Evolutionary conservation across 2,888 invertebrate genomes (phyloP).

Genomic region (Megalurothrips usitatus): DNA sequence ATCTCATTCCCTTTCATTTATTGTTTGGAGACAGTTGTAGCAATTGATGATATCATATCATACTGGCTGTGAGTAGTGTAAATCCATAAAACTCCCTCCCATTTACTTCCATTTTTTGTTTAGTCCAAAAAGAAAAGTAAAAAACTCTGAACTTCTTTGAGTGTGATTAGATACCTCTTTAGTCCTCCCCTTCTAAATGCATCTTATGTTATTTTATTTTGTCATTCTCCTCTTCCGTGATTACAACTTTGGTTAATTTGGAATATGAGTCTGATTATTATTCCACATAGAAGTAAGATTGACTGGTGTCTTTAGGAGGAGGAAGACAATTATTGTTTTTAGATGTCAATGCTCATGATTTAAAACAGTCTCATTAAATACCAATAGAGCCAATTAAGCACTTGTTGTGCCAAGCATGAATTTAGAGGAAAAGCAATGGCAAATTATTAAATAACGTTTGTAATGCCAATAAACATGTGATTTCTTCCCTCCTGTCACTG

Average conservation of each 20-base stretch:
- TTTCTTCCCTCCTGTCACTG: too few relatives aligned
- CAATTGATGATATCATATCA: conserved; percentile 17
- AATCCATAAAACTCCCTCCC: background rate
- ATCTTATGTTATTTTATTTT: background rate
- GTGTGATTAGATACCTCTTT: too few relatives aligned
- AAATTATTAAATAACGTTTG: background rate
- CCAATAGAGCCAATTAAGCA: background rate
- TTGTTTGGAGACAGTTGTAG: background rate
- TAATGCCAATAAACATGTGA: background rate
- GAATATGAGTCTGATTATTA: conserved; percentile 5
- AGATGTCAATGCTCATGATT: background rate
- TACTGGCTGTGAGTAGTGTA: conserved; percentile 24
- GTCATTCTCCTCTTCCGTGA: background rate
- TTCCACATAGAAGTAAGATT: background rate
- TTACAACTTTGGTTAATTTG: background rate
- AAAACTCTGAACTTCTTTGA: too few relatives aligned
- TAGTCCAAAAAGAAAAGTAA: too few relatives aligned
- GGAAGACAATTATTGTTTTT: background rate
- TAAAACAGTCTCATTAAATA: background rate
- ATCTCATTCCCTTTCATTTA: background rate
- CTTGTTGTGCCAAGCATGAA: background rate
- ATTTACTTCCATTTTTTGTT: too few relatives aligned
- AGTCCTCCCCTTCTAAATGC: too few relatives aligned
- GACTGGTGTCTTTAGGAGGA: background rate
- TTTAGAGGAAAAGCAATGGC: background rate